Evolutionary conservation across 1,140 invertebrate genomes (phyloP), one percentile per base, ranked within the genome.

Genomic region (Trigoniulus corallinus): DNA sequence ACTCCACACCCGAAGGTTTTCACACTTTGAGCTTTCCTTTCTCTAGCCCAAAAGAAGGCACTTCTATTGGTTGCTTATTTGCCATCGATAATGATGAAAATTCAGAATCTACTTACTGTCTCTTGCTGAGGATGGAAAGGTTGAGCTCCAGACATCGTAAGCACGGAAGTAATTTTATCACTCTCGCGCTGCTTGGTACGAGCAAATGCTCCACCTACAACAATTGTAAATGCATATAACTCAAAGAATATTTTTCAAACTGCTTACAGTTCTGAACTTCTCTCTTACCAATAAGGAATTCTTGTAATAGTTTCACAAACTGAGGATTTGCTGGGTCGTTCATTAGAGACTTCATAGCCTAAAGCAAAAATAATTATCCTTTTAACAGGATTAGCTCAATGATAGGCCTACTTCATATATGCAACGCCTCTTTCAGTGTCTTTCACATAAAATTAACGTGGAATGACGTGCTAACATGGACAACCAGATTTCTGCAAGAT

Each of bases 201-300:
- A 18, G 15, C 41, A 22, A n/a, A 43, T 43, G 21, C 15, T 12
- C 41, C 21, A 4, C 15, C 15, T 18, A 22, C 4, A 7, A n/a
- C n/a, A 39, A 10, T n/a, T 39, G 34, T n/a, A 39, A 39, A 39
- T 39, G n/a, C 10, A 39, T 12, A 39, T 12, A 39, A n/a, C 10
- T 39, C 10, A 12, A 10, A 39, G 34, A 10, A 39, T 39, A 39
- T 39, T 39, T 12, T 39, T 10, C n/a, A 39, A 39, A n/a, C 10
- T n/a, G 10, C 10, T 12, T 39, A 12, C 10, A 39, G n/a, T 12
- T 39, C 10, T 39, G n/a, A n/a, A 39, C 34, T 12, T 12, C 10
- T 39, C n/a, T 39, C 10, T 10, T 12, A 1, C 76, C 77, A 40
- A 87, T 74, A 1, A 88, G 65, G 59, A 82, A 81, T 67, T 88